Conservation (phyloP, 2,797 vertebrate genomes). For the Diglossa cyanea region DNA sequence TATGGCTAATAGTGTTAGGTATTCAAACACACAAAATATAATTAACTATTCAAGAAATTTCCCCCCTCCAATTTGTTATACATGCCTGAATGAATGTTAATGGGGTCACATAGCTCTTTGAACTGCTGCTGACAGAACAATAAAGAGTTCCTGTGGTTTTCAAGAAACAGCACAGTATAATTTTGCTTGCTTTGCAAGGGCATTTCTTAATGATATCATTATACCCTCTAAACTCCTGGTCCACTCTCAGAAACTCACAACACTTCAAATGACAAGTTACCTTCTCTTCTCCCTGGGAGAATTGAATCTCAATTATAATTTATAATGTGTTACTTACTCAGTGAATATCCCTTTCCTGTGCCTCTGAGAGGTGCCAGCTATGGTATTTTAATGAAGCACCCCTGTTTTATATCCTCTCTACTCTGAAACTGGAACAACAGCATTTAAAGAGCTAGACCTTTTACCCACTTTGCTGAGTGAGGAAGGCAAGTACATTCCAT, state of each 20-base stretch:
- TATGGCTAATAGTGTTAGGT: background rate
- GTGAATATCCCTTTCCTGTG: slow-evolving; percentile 54
- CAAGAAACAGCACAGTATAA: slow-evolving; percentile 49
- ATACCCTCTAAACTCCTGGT: slow-evolving; percentile 54
- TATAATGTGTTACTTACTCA: slow-evolving; percentile 60
- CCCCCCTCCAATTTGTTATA: slow-evolving; percentile 37
- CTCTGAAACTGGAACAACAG: background rate
- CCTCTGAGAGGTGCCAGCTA: slow-evolving; percentile 37
- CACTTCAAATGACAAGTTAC: slow-evolving; percentile 60
- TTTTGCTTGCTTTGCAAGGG: slow-evolving; percentile 66
- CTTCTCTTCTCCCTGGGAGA: slow-evolving; percentile 42
- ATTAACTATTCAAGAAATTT: slow-evolving; percentile 53
- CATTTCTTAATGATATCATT: slow-evolving; percentile 69
- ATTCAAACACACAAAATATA: slow-evolving; percentile 23
- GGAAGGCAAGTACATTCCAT: background rate
- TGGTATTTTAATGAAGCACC: slow-evolving; percentile 58
- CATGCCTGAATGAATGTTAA: slow-evolving; percentile 62
- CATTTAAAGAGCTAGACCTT: background rate
- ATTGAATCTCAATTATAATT: slow-evolving; percentile 58
- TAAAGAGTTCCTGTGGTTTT: slow-evolving; percentile 63
- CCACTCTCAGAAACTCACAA: slow-evolving; percentile 48
- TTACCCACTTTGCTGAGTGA: background rate
- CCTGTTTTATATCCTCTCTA: background rate
- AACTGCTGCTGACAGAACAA: slow-evolving; percentile 65
- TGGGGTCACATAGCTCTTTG: slow-evolving; percentile 55